Conservation (phyloP, 2,113 vertebrate species). For the Chaetorhynchus papuensis region DNA sequence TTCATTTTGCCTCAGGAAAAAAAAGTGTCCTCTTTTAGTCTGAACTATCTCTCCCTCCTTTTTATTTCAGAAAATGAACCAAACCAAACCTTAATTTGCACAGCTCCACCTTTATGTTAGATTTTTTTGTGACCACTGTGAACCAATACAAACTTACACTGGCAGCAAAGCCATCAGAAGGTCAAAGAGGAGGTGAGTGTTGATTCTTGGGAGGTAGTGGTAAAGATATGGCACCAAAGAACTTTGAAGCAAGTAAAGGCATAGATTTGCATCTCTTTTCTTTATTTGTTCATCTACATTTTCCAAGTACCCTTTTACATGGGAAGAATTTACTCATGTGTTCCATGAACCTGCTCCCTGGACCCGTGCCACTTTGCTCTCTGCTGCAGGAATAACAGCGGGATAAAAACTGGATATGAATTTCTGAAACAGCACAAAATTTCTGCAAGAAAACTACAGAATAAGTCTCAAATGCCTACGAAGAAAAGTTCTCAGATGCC, state of each 20-base stretch:
- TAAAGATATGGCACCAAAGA: not conserved
- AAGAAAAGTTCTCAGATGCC: not conserved
- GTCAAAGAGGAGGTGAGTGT: not conserved
- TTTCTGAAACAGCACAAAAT: not conserved
- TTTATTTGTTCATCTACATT: not conserved
- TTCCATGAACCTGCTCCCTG: not conserved
- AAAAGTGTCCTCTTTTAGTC: not conserved
- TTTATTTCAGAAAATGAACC: not conserved
- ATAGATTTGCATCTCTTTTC: not conserved
- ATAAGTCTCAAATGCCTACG: not conserved
- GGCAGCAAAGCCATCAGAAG: not conserved
- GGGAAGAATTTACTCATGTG: not conserved
- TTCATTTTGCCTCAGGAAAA: not conserved
- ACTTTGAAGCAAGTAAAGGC: not conserved
- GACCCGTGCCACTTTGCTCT: not conserved
- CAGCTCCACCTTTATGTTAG: not conserved
- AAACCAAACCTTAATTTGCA: not conserved
- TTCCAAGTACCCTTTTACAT: not conserved
- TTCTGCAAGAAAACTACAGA: not conserved
- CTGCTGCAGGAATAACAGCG: not conserved
- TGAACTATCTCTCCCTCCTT: not conserved
- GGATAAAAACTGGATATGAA: not conserved
- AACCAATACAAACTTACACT: not conserved
- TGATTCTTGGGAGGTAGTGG: not conserved
- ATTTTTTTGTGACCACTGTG: not conserved